phyloP scores from a whole-genome alignment of 2,888 invertebrate species.

The Falcaria lacertinaria region DNA sequence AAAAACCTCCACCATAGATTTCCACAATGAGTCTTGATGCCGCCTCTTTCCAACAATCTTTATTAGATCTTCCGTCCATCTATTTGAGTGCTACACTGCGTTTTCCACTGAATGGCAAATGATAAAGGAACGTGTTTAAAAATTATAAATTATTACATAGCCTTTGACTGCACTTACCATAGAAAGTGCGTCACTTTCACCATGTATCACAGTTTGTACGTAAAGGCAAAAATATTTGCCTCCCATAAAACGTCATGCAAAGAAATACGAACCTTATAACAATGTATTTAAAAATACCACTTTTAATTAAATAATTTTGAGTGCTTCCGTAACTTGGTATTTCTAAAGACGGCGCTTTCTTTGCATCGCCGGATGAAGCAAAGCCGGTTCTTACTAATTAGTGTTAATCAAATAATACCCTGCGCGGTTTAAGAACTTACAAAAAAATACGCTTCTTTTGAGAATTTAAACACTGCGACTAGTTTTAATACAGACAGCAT shows the following conservation, averaged over 20 bases:
- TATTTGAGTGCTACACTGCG: too few relatives aligned
- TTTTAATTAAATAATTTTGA: background rate
- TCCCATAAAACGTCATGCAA: background rate
- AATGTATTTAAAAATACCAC: background rate
- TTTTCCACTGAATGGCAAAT: too few relatives aligned
- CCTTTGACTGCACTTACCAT: conserved; percentile 23
- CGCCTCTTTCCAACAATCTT: too few relatives aligned
- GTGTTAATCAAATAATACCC: conserved; percentile 76
- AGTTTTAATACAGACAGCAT: too few relatives aligned
- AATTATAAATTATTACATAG: too few relatives aligned
- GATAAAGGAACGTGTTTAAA: too few relatives aligned
- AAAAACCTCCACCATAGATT: too few relatives aligned
- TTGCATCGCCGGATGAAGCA: conserved; percentile 43
- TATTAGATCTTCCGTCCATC: too few relatives aligned
- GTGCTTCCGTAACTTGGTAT: conserved; percentile 11
- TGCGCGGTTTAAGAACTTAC: conserved; percentile 53
- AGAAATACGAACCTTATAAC: conserved; percentile 22
- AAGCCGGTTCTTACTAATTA: conserved; percentile 72
- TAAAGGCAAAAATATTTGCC: conserved; percentile 7
- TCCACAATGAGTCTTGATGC: too few relatives aligned
- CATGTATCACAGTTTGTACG: conserved; percentile 43
- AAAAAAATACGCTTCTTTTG: conserved; percentile 30
- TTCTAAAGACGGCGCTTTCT: conserved; percentile 44
- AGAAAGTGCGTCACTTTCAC: conserved; percentile 61
- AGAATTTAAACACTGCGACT: conserved; percentile 5